Conservation (phyloP, 2,797 vertebrate genomes). For the Tympanoctomys barrerae region DNA sequence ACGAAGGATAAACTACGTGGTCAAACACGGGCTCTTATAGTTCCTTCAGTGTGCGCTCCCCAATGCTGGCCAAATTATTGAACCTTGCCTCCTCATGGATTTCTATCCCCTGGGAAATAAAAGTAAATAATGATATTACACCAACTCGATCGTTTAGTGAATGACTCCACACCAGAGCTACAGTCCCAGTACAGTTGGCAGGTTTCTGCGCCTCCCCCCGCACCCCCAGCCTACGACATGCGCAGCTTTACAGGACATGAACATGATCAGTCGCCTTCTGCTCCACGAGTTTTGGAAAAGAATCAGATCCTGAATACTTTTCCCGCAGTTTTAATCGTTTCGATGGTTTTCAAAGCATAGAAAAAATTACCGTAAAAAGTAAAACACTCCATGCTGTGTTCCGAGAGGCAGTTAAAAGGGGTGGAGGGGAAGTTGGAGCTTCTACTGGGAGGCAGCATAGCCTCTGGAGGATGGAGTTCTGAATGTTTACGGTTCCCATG, state of each 20-base stretch:
- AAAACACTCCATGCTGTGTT: background rate
- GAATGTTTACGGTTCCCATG: conserved; percentile 76
- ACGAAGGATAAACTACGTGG: fast-evolving
- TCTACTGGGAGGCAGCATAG: background rate
- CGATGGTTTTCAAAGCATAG: background rate
- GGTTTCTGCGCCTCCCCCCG: fast-evolving
- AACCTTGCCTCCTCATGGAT: background rate
- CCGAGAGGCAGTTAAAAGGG: fast-evolving
- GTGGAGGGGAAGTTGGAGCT: fast-evolving
- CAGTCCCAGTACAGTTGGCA: background rate
- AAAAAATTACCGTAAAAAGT: background rate
- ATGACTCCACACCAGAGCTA: fast-evolving
- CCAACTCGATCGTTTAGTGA: background rate
- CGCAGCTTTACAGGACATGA: no score
- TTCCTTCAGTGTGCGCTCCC: background rate
- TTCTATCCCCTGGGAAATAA: background rate
- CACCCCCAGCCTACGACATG: no score
- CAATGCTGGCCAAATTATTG: background rate
- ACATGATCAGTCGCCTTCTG: no score
- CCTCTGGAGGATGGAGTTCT: fast-evolving
- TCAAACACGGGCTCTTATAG: fast-evolving
- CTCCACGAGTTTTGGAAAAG: background rate
- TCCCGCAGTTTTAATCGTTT: background rate
- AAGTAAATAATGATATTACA: background rate
- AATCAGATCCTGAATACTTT: background rate